Evolutionary conservation across 1,140 invertebrate genomes (phyloP).

Genomic region (Drosophila persimilis): DNA sequence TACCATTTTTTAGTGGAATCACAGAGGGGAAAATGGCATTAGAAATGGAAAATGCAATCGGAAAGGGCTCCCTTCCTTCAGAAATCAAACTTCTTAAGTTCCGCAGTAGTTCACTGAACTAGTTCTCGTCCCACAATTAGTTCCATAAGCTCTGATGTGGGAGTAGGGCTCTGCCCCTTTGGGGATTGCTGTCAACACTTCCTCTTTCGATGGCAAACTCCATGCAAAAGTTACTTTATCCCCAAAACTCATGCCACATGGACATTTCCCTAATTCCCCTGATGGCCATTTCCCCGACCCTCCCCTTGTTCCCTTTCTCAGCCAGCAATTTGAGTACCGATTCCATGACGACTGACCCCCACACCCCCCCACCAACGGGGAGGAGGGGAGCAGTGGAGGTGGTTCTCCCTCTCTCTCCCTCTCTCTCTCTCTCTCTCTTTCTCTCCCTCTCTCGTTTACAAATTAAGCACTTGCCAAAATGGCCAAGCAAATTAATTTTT

Average conservation of each 20-base stretch:
- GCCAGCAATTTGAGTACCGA: constrained; percentile 53
- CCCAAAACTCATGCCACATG: constrained; percentile 13
- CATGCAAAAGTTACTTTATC: constrained; percentile 37
- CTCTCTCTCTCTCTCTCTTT: too few relatives aligned
- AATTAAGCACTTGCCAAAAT: constrained; percentile 79
- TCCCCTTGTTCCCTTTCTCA: constrained; percentile 17
- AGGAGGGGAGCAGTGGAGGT: too few relatives aligned
- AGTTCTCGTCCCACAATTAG: too few relatives aligned
- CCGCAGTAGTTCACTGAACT: too few relatives aligned
- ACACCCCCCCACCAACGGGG: constrained; percentile 34
- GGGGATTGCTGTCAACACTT: constrained; percentile 23
- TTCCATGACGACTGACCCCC: constrained; percentile 49
- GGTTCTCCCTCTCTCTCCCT: too few relatives aligned
- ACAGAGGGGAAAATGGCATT: too few relatives aligned
- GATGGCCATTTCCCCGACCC: background rate
- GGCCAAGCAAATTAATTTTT: constrained; percentile 80
- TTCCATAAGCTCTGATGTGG: too few relatives aligned
- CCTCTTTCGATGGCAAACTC: background rate
- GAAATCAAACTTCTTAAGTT: too few relatives aligned
- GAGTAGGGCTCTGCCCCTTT: too few relatives aligned
- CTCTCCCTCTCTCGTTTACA: constrained; percentile 64
- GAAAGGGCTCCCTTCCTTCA: too few relatives aligned
- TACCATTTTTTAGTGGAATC: too few relatives aligned
- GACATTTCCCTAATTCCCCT: background rate
- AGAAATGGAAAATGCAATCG: too few relatives aligned